phyloP scores from a whole-genome alignment of 2,888 invertebrate species.

The Drosophila prolongata region DNA sequence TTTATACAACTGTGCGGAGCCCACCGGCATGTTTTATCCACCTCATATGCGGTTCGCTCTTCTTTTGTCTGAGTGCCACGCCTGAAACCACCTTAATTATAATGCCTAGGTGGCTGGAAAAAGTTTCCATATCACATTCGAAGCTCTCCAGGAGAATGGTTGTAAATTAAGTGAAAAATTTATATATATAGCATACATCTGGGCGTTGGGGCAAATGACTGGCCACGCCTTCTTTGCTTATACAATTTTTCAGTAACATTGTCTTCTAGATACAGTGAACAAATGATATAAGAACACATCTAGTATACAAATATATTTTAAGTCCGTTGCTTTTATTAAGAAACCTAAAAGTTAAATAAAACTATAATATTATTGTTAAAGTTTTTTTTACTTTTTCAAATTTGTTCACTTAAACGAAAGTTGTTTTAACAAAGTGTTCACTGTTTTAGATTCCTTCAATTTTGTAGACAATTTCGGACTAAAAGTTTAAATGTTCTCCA shows the following conservation, averaged over 20 bases:
- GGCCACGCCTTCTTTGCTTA: constrained; percentile 1
- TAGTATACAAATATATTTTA: no score
- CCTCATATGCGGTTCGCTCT: neutral
- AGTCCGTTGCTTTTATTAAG: no score
- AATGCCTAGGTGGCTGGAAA: neutral
- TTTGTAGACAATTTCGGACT: constrained; percentile 24
- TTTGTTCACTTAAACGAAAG: no score
- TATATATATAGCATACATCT: neutral
- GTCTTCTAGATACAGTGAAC: no score
- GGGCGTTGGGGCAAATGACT: constrained; percentile 10
- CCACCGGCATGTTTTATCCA: neutral
- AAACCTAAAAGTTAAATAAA: no score
- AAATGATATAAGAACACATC: no score
- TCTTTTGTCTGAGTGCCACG: constrained; percentile 11
- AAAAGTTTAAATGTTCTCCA: constrained; percentile 49
- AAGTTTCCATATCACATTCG: constrained; percentile 4
- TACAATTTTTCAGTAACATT: constrained; percentile 36
- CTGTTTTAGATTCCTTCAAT: constrained; percentile 20
- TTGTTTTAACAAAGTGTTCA: neutral
- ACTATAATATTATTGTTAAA: no score
- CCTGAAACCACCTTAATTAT: constrained; percentile 13
- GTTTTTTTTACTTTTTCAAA: no score
- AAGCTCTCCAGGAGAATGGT: neutral
- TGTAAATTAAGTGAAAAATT: neutral
- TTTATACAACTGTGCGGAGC: neutral